These are phyloP conservation scores for Tyrophagus putrescentiae DNA, from an alignment of 1,140 invertebrate species.

Conservation along the genomic window DNA sequence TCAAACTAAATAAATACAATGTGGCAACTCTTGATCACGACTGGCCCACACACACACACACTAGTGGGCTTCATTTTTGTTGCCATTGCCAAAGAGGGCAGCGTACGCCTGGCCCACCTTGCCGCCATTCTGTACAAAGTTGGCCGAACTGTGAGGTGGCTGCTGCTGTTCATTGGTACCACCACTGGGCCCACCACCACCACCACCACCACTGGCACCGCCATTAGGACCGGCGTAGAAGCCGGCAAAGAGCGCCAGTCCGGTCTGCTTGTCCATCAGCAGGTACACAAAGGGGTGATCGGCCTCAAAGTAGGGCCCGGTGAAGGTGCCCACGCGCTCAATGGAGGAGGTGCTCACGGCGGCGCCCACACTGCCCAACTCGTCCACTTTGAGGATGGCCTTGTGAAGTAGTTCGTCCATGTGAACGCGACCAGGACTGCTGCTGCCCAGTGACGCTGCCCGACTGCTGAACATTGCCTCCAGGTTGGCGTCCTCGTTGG, in stretches of 20 bases:
- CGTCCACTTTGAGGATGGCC: conserved; percentile 26
- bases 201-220: not conserved
- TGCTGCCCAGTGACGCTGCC: no score
- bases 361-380: conserved; percentile 27
- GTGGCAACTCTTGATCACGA: no score
- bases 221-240: conserved; percentile 19
- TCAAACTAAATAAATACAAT: no score
- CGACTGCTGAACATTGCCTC: conserved; percentile 26
- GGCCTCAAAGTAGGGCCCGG: conserved; percentile 43
- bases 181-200: not conserved
- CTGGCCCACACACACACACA: no score
- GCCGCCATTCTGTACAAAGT: not conserved
- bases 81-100: no score
- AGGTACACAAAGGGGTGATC: conserved; percentile 56
- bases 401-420: conserved; percentile 26
- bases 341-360: conserved; percentile 24
- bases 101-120: not conserved
- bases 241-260: conserved; percentile 50
- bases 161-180: not conserved
- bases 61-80: no score
- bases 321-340: conserved; percentile 25
- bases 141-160: not conserved
- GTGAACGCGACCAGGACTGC: not conserved
- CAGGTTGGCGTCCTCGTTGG: conserved; percentile 26
- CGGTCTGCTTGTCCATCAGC: conserved; percentile 45